Percentiles rank a stretch among this genome's conserved stretches.
phyloP scores from a whole-genome alignment of 2,888 invertebrate genomes.

The Drosophila putrida region DNA sequence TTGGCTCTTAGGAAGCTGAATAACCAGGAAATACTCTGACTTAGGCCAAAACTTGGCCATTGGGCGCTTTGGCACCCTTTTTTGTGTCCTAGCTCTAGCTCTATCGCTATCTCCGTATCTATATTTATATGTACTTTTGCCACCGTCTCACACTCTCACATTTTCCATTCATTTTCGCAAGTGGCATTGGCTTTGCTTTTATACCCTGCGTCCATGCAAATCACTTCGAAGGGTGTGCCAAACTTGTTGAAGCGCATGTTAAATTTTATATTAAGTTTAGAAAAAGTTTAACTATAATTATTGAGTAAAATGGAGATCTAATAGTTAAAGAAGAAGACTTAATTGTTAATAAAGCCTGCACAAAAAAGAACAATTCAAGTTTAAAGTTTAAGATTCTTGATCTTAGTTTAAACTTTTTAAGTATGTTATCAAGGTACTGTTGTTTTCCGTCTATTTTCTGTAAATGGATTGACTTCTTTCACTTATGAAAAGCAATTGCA shows the following conservation, averaged over 20 bases:
- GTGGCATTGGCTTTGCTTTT: slow-evolving; percentile 64
- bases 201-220: slow-evolving; percentile 20
- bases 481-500: too few relatives aligned
- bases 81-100: slow-evolving; percentile 21
- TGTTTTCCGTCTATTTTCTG: too few relatives aligned
- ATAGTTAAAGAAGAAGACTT: too few relatives aligned
- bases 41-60: slow-evolving; percentile 62
- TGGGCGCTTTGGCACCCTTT: slow-evolving; percentile 45
- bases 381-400: too few relatives aligned
- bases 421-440: too few relatives aligned
- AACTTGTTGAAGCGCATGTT: not conserved
- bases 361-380: too few relatives aligned
- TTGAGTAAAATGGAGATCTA: not conserved
- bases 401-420: too few relatives aligned
- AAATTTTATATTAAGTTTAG: not conserved
- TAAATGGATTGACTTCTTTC: too few relatives aligned
- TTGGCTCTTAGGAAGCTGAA: slow-evolving; percentile 66
- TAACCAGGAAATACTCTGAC: slow-evolving; percentile 78
- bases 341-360: too few relatives aligned
- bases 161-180: slow-evolving; percentile 78
- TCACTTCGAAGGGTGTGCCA: not conserved
- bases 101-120: slow-evolving; percentile 52
- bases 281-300: too few relatives aligned
- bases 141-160: slow-evolving; percentile 45
- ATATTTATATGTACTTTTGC: slow-evolving; percentile 51